A percentile compares a stretch with the other conserved stretches of the same genome.
Conservation (phyloP, 2,888 invertebrate genomes). For the Dione juno region DNA sequence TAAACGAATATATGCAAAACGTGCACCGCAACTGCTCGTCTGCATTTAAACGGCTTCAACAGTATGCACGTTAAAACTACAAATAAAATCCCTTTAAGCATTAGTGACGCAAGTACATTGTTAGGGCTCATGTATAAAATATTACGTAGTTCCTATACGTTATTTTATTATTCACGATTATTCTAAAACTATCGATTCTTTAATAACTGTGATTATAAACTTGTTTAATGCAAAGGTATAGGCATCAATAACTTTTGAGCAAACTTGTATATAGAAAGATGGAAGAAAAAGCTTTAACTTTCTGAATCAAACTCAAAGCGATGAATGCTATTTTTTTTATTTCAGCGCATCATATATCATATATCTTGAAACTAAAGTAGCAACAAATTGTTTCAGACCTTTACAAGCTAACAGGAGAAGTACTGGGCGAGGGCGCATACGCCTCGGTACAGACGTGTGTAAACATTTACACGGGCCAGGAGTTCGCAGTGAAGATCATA, state of each 20-base stretch:
- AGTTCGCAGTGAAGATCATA: constrained; percentile 98
- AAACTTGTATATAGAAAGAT: too few relatives aligned
- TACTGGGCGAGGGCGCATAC: constrained; percentile 98
- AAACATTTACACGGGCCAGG: constrained; percentile 94
- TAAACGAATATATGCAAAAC: constrained; percentile 14
- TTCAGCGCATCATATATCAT: too few relatives aligned
- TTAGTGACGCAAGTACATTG: constrained; percentile 26
- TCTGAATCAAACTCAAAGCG: too few relatives aligned
- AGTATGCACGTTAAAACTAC: constrained; percentile 33
- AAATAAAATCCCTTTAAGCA: constrained; percentile 31
- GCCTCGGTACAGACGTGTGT: constrained; percentile 97
- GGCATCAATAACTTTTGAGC: too few relatives aligned
- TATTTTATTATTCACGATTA: too few relatives aligned
- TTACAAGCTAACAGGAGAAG: constrained; percentile 97
- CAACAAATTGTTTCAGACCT: constrained; percentile 86
- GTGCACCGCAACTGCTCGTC: constrained; percentile 22
- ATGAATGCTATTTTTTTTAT: too few relatives aligned
- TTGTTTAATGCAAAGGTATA: too few relatives aligned
- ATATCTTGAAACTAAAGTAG: background rate
- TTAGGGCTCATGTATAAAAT: background rate
- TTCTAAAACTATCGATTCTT: too few relatives aligned
- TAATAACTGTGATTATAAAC: too few relatives aligned
- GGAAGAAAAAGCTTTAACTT: too few relatives aligned
- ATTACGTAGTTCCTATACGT: background rate
- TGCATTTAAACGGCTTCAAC: constrained; percentile 36